Evolutionary conservation across 2,113 vertebrate genomes (phyloP).

Genomic region (Orycteropus afer): DNA sequence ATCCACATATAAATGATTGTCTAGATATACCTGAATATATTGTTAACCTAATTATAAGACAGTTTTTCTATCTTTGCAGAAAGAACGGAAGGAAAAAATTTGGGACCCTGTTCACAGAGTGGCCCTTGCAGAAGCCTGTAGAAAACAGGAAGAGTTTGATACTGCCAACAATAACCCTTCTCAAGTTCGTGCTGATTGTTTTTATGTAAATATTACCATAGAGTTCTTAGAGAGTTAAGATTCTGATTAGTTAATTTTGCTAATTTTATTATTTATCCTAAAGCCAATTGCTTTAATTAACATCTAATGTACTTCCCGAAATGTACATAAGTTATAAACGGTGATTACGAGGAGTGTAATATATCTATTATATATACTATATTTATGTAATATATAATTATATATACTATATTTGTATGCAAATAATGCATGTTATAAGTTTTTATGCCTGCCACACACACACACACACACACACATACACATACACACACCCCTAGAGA

Average conservation of each 20-base stretch:
- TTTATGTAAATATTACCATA: constrained; percentile 12
- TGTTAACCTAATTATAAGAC: background rate
- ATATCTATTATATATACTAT: too few species aligned
- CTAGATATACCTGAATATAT: background rate
- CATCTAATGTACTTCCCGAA: background rate
- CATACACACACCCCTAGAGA: too few species aligned
- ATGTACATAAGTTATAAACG: background rate
- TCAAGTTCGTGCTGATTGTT: constrained; percentile 86
- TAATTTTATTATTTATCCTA: background rate
- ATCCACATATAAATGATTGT: background rate
- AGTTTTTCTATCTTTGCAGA: constrained; percentile 85
- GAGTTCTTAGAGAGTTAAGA: background rate
- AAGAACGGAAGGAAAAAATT: constrained; percentile 97
- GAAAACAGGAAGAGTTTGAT: constrained; percentile 95
- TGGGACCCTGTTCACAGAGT: constrained; percentile 97
- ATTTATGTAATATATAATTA: too few species aligned
- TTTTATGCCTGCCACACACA: too few species aligned
- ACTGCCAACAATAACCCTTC: constrained; percentile 89
- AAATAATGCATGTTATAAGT: too few species aligned
- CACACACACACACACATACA: too few species aligned
- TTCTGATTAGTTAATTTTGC: constrained; percentile 21
- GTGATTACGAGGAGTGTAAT: too few species aligned
- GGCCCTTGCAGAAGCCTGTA: constrained; percentile 93
- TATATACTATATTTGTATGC: too few species aligned
- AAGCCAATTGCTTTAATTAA: too few species aligned